Percentiles rank a stretch among this genome's conserved stretches.
Conservation (phyloP, 1,140 invertebrate species). For the Aricia agestis region DNA sequence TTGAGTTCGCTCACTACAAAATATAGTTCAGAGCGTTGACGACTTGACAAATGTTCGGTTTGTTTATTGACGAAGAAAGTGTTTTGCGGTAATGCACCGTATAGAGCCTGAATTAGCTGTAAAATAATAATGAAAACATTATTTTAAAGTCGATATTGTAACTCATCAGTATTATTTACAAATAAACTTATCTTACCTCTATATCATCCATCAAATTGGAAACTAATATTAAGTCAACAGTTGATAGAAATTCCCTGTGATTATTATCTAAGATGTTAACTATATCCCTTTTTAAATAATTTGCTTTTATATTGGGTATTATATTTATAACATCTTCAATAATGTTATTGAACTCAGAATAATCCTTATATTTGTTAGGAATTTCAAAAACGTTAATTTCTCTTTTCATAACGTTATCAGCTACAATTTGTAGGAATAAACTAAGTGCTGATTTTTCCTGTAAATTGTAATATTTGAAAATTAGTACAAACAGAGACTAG, state of each 20-base stretch:
- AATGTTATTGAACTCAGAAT: neutral
- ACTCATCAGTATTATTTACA: neutral
- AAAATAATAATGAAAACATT: neutral
- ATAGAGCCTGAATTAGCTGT: constrained; percentile 17
- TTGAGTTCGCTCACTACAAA: neutral
- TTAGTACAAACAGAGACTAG: too few relatives aligned
- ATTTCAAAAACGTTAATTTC: constrained; percentile 17
- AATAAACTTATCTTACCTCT: neutral
- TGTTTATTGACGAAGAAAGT: constrained; percentile 23
- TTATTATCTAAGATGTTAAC: neutral
- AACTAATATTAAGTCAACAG: neutral
- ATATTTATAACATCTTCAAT: constrained; percentile 1
- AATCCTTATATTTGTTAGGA: neutral
- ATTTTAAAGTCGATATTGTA: neutral
- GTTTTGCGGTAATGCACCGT: constrained; percentile 12
- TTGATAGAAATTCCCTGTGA: neutral
- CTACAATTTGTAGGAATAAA: constrained; percentile 19
- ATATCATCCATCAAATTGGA: neutral
- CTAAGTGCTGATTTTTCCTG: constrained; percentile 18
- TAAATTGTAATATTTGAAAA: neutral
- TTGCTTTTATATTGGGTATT: neutral
- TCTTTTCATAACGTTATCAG: constrained; percentile 19
- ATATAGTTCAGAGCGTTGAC: constrained; percentile 17
- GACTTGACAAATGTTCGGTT: neutral
- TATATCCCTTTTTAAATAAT: neutral